Evolutionary conservation across 2,113 vertebrate species (phyloP), one percentile per base, ranked within the genome.

Genomic region (Ochotona curzoniae): DNA sequence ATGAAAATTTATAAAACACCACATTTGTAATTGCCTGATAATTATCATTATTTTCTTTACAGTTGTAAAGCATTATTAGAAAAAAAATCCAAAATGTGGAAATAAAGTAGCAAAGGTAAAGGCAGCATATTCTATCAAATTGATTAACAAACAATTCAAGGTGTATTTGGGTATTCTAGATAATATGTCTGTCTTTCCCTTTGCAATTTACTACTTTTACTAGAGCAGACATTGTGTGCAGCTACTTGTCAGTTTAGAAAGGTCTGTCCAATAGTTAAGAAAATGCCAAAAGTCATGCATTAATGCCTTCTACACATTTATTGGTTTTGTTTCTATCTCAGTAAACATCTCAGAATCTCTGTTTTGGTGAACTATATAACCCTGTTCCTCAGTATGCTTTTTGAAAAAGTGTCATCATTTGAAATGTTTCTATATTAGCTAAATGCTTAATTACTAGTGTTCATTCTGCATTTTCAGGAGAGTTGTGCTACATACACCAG

Each of bases 1-100:
- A 83, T 20, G 64, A 5, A 17, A 84, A 8, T 70, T 93, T 90
- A 28, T 69, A 70, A 92, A 95, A 83, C 15, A 54, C 1, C 66
- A 2, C 6, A 61, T 7, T 60, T 84, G 15, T 18, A 79, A 73
- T 79, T 66, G 61, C 38, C 49, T 83, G 8, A 83, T 71, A 64
- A 51, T 63, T 85, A 20, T 63, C 54, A 79, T 84, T 82, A 38
- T 47, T 67, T 78, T 87, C 10, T 76, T 47, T 90, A 23, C 3
- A 60, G 7, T 83, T 70, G 84, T 13, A 76, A 7, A 32, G 3
- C 80, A 6, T 47, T 18, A 70, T 75, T 60, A 54, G 12, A 44
- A 32, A 57, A 85, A 64, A n/a, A 11, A 54, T 81, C 21, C 8
- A 67, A 60, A 85, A 73, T 12, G 15, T 61, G 35, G 14, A 54